Evolutionary conservation across 92 coral and sea anemone species (phyloP).

Genomic region (Virgularia gustaviana): DNA sequence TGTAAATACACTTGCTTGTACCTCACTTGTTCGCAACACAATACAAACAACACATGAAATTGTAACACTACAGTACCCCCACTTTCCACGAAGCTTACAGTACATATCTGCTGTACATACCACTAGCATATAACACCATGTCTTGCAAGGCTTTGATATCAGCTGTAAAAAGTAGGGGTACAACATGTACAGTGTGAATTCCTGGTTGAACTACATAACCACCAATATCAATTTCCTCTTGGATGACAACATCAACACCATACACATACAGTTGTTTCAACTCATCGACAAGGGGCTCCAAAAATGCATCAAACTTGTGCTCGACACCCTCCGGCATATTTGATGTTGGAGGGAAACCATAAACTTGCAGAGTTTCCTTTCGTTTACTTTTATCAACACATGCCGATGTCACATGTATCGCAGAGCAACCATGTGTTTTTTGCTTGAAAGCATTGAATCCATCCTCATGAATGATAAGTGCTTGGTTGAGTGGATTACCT

Average conservation of each 20-base stretch:
- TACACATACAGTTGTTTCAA: background rate
- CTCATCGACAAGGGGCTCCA: background rate
- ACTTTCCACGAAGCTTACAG: too few relatives aligned
- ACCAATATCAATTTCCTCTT: conserved; percentile 1
- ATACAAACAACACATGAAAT: too few relatives aligned
- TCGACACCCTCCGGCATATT: background rate
- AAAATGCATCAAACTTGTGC: background rate
- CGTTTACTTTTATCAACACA: background rate
- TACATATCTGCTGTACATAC: too few relatives aligned
- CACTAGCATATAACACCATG: background rate
- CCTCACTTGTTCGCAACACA: too few relatives aligned
- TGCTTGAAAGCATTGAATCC: too few relatives aligned
- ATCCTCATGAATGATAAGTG: too few relatives aligned
- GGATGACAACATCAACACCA: background rate
- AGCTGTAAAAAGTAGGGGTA: background rate
- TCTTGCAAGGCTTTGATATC: conserved; percentile 4
- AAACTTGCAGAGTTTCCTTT: conserved; percentile 1
- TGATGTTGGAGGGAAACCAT: background rate
- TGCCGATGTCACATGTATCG: background rate
- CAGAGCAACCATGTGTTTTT: background rate
- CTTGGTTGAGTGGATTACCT: too few relatives aligned
- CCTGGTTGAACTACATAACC: background rate
- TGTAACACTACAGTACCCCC: too few relatives aligned
- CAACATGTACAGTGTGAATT: background rate
- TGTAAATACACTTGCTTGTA: too few relatives aligned